Evolutionary conservation across 2,113 vertebrate species (phyloP), one percentile per base, ranked within the genome.

Genomic region (Oncorhynchus mykiss): DNA sequence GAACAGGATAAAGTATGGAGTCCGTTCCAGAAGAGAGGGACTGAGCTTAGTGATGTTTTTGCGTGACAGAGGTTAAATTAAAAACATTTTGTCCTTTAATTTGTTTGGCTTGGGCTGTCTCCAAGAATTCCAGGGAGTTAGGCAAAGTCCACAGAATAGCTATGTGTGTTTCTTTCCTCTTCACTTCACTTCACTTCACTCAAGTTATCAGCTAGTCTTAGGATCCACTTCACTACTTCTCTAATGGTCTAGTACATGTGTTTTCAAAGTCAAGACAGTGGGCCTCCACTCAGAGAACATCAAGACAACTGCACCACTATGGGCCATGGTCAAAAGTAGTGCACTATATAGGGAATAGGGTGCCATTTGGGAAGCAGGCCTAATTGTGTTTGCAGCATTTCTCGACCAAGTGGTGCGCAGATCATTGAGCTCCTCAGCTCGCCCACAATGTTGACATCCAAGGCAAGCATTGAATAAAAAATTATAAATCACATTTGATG

Each of bases 31-130:
- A 39, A 39, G 73, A 73, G 72, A 48, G 85, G 65, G 66, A 84
- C 73, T 70, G 66, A 73, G 75, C 78, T 89, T 83, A 60, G 64
- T 70, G 70, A 78, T 80, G 80, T 85, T 89, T 89, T 85, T 82
- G 86, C 84, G 80, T 92, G 88, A 90, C 88, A 86, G 79, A 84
- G 80, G 74, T 90, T 89, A 88, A 87, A 25, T 12, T 86, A 80
- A 92, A 91, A 92, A 83, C 70, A 87, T 85, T 84, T 87, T 34
- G 39, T 76, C 80, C 76, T 73, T 87, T 90, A 89, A 89, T 91
- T 89, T 91, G 83, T 86, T 92, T 92, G 83, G 78, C 83, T 91
- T 93, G 90, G 89, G 82, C 24, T 65, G 0, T 29, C 60, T 90
- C 87, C 87, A 91, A 80, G 75, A 86, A 79, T 18, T 25, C 80